Evolutionary conservation across 2,888 invertebrate species (phyloP).

Genomic region (Minunthozetes semirufus): DNA sequence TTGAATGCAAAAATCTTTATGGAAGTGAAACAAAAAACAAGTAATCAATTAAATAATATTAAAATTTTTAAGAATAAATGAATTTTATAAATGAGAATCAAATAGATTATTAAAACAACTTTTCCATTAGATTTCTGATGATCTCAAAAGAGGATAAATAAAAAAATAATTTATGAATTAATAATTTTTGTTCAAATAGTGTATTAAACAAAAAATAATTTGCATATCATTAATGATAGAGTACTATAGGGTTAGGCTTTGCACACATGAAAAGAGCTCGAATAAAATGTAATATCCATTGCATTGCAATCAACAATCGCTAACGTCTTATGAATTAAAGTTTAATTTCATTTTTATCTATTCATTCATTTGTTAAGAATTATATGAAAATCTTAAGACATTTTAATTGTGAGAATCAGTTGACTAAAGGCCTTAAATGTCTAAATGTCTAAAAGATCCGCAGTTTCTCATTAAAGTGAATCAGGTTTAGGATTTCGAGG

Average conservation of each 20-base stretch:
- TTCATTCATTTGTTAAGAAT: background rate
- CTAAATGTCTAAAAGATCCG: background rate
- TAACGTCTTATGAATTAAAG: background rate
- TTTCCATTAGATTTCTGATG: background rate
- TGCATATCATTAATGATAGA: conserved; percentile 3
- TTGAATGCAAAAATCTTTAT: background rate
- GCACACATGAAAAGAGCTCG: background rate
- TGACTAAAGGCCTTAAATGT: background rate
- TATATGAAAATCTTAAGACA: too few species aligned
- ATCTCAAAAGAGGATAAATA: background rate
- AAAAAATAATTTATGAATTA: background rate
- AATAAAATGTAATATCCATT: background rate
- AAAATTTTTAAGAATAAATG: too few species aligned
- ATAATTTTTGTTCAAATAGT: background rate
- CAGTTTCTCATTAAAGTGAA: too few species aligned
- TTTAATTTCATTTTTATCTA: background rate
- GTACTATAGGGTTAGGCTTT: background rate
- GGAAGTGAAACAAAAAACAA: too few species aligned
- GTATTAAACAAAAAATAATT: background rate
- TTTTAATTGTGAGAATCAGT: background rate
- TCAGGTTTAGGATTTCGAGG: too few species aligned
- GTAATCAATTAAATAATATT: too few species aligned
- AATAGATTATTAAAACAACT: too few species aligned
- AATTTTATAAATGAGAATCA: too few species aligned
- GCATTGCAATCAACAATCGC: background rate